phyloP scores from a whole-genome alignment of 1,140 invertebrate genomes.

The Neodiprion lecontei region DNA sequence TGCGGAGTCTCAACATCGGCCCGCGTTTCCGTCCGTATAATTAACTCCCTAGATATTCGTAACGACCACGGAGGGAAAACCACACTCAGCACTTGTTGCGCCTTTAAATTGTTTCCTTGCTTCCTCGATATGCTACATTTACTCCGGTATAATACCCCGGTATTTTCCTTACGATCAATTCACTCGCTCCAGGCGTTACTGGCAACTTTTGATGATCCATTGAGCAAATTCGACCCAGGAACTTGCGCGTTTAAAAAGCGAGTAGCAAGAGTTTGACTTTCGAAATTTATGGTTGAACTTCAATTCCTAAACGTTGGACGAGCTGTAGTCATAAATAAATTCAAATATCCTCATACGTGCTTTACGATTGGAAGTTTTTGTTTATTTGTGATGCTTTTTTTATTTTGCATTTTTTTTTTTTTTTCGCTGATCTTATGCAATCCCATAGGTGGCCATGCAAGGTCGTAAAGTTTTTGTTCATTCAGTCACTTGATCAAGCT shows the following conservation, averaged over 20 bases:
- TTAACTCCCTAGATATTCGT: background rate
- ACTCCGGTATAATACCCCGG: background rate
- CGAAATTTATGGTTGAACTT: too few relatives aligned
- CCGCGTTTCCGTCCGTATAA: conserved; percentile 1
- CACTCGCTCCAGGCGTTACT: background rate
- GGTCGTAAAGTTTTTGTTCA: background rate
- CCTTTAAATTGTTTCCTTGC: background rate
- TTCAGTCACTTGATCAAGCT: background rate
- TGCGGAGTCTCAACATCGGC: background rate
- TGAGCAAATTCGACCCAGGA: too few relatives aligned
- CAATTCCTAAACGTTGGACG: too few relatives aligned
- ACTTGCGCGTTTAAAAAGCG: too few relatives aligned
- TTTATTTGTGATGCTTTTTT: background rate
- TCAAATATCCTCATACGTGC: background rate
- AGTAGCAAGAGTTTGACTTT: too few relatives aligned
- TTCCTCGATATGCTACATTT: too few relatives aligned
- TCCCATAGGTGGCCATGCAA: background rate
- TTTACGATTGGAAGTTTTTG: background rate
- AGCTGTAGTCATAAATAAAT: too few relatives aligned
- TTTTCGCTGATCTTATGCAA: background rate
- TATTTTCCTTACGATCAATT: background rate
- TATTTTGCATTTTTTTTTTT: background rate
- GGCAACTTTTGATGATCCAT: too few relatives aligned
- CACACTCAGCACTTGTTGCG: background rate
- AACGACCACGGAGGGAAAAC: background rate